Evolutionary conservation across 2,113 vertebrate genomes (phyloP).

Genomic region (Istiophorus platypterus): DNA sequence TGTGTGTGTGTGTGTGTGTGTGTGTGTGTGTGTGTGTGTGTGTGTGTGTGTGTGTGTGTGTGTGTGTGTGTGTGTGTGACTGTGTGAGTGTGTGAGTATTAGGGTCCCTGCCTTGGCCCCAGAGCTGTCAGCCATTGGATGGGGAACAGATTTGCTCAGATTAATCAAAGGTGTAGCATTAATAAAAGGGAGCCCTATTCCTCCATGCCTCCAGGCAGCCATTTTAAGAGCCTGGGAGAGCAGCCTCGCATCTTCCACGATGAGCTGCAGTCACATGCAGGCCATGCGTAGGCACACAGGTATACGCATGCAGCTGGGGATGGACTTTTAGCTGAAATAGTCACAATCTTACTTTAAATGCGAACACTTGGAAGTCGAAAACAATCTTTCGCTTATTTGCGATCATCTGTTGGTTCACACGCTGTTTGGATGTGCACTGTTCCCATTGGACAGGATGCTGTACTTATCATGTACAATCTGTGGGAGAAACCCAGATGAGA

Average conservation of each 20-base stretch:
- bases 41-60: slow-evolving; percentile 41
- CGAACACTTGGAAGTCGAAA: slow-evolving; percentile 7
- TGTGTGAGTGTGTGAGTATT: slow-evolving; percentile 44
- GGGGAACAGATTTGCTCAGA: slow-evolving; percentile 84
- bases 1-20: slow-evolving; percentile 34
- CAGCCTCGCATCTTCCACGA: slow-evolving; percentile 48
- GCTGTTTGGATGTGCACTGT: background rate
- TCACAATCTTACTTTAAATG: slow-evolving; percentile 4
- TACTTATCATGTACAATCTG: slow-evolving; percentile 5
- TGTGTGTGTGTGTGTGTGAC: slow-evolving; percentile 29
- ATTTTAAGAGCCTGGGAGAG: slow-evolving; percentile 70
- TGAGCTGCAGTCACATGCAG: slow-evolving; percentile 38
- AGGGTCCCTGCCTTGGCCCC: slow-evolving; percentile 64
- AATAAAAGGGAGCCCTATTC: slow-evolving; percentile 76
- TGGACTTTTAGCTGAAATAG: background rate
- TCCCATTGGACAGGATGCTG: slow-evolving; percentile 19
- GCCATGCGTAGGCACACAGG: slow-evolving; percentile 16
- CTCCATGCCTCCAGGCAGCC: slow-evolving; percentile 60
- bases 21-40: slow-evolving; percentile 27
- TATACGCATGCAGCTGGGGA: slow-evolving; percentile 9
- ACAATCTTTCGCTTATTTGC: background rate
- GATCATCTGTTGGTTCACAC: background rate
- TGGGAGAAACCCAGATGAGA: slow-evolving; percentile 36
- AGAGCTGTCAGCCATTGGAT: slow-evolving; percentile 80
- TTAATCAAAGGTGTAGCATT: slow-evolving; percentile 85